These are phyloP conservation scores for Synergus japonicus DNA, from an alignment of 2,888 invertebrate species.

Conservation along the genomic window DNA sequence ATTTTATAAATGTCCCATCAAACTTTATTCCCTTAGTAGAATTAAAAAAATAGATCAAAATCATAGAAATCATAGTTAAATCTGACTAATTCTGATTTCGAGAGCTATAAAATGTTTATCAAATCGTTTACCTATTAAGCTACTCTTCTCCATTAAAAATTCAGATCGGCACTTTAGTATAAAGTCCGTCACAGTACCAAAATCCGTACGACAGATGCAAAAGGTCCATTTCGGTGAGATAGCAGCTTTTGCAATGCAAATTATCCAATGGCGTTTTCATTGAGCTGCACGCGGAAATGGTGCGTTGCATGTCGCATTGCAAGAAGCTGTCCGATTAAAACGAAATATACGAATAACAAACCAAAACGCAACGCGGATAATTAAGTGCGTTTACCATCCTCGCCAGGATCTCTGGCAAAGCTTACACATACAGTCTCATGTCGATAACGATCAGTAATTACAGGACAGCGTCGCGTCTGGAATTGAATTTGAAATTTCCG, in stretches of 20 bases:
- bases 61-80: no score
- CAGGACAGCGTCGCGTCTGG: background rate
- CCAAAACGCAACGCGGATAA: conserved; percentile 43
- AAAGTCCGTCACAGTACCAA: conserved; percentile 46
- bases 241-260: conserved; percentile 71
- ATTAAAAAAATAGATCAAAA: background rate
- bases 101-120: no score
- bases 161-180: conserved; percentile 49
- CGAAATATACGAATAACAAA: conserved; percentile 54
- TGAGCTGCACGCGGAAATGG: conserved; percentile 58
- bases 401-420: conserved; percentile 23
- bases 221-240: conserved; percentile 49
- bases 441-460: conserved; percentile 36
- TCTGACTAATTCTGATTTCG: no score
- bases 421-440: background rate
- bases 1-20: no score
- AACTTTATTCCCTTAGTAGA: no score
- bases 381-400: conserved; percentile 51
- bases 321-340: conserved; percentile 50
- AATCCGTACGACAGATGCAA: conserved; percentile 48
- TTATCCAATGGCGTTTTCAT: conserved; percentile 54
- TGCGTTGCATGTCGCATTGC: conserved; percentile 52
- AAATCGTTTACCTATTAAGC: conserved; percentile 38
- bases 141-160: conserved; percentile 51
- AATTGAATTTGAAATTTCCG: conserved; percentile 10